Conservation (phyloP, 2,888 invertebrate species). For the Metacarcinus magister region DNA sequence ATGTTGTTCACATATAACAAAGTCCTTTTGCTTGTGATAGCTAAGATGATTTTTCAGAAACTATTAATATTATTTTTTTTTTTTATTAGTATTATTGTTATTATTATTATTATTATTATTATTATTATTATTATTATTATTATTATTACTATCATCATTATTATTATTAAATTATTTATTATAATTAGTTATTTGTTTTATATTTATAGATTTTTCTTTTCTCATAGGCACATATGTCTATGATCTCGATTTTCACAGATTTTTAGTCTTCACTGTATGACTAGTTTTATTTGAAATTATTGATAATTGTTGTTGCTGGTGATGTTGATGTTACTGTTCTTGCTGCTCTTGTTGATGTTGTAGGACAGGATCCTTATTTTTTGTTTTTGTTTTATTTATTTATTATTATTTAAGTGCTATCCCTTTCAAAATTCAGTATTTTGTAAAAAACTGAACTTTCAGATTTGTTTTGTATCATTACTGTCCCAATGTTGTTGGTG, state of each 20-base stretch:
- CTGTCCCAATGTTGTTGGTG: neutral
- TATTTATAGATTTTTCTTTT: too few relatives aligned
- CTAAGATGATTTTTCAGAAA: neutral
- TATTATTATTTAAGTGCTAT: neutral
- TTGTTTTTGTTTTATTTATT: neutral
- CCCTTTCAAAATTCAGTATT: neutral
- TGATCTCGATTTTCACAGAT: neutral
- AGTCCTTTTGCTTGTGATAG: neutral
- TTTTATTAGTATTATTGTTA: neutral
- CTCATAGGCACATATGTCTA: neutral
- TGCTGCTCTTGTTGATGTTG: neutral
- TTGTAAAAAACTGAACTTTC: constrained; percentile 33
- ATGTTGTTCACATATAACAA: neutral
- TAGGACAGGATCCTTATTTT: constrained; percentile 5
- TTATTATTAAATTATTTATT: neutral
- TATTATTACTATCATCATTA: neutral
- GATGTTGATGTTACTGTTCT: constrained; percentile 6
- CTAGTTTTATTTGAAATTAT: neutral
- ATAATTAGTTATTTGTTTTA: neutral
- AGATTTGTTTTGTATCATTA: neutral
- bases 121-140: too few relatives aligned
- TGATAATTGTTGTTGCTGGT: neutral
- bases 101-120: neutral
- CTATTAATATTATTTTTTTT: neutral
- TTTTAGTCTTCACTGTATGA: neutral